These are phyloP conservation scores for Drosophila meridiana DNA, from an alignment of 2,888 invertebrate genomes.

Conservation along the genomic window DNA sequence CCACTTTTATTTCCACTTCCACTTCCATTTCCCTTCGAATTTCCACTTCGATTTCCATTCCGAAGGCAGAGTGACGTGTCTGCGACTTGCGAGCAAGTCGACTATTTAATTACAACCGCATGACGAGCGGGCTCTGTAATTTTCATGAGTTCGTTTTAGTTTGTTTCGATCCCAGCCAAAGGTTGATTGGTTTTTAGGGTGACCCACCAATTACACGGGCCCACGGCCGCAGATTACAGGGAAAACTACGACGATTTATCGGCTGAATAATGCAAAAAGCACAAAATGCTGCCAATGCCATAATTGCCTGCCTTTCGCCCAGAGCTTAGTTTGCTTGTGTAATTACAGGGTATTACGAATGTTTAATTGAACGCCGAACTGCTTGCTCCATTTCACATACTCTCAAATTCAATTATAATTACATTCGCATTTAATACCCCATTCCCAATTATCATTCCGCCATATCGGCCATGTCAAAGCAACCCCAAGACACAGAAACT, in stretches of 20 bases:
- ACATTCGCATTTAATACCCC: conserved; percentile 9
- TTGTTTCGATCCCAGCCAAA: conserved; percentile 28
- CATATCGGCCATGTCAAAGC: conserved; percentile 21
- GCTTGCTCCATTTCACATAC: conserved; percentile 23
- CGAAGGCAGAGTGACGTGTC: conserved; percentile 66
- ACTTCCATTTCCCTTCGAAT: conserved; percentile 3
- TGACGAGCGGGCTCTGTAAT: conserved; percentile 60
- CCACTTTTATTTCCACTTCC: background rate
- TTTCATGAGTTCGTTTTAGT: conserved; percentile 51
- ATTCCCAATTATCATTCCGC: conserved; percentile 19
- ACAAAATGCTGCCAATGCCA: conserved; percentile 27
- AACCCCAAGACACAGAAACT: conserved; percentile 39
- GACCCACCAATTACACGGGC: conserved; percentile 39
- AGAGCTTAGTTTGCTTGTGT: conserved; percentile 30
- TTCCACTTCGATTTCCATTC: conserved; percentile 6
- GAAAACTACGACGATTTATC: conserved; percentile 29
- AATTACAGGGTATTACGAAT: conserved; percentile 43
- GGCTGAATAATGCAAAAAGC: conserved; percentile 66
- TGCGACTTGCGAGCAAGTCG: conserved; percentile 35
- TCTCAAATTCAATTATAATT: conserved; percentile 20
- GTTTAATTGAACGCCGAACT: conserved; percentile 46
- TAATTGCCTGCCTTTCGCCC: conserved; percentile 49
- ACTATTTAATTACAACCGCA: conserved; percentile 66
- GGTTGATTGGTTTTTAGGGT: conserved; percentile 30
- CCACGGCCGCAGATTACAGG: conserved; percentile 51